Conservation (phyloP, 1,140 invertebrate species). For the Mercenaria mercenaria region DNA sequence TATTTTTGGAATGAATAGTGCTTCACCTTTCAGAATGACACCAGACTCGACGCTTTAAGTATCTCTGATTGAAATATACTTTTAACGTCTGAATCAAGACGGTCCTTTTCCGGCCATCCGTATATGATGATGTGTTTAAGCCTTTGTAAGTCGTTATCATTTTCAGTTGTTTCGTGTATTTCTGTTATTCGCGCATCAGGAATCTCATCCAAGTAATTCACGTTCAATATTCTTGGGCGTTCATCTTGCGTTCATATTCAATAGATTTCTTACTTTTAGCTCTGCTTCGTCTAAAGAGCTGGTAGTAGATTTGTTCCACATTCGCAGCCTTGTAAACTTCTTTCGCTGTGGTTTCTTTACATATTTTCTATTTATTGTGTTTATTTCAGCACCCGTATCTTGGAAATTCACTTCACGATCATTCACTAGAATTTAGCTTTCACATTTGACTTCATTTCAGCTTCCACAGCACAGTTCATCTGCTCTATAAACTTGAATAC, state of each 20-base stretch:
- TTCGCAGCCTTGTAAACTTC: neutral
- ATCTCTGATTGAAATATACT: neutral
- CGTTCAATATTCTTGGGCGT: neutral
- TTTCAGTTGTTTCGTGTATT: constrained; percentile 44
- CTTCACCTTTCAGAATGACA: too few species aligned
- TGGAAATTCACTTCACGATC: constrained; percentile 48
- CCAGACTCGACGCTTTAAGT: constrained; percentile 19
- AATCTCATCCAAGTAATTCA: neutral
- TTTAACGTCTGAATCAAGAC: neutral
- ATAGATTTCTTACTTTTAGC: constrained; percentile 40
- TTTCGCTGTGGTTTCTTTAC: constrained; percentile 5
- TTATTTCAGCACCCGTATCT: constrained; percentile 31
- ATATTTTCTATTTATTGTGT: constrained; percentile 1
- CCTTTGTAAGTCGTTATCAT: neutral
- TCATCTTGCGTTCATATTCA: too few species aligned
- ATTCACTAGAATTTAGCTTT: constrained; percentile 26
- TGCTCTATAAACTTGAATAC: constrained; percentile 42
- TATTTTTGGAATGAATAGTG: too few species aligned
- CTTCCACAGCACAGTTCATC: constrained; percentile 51
- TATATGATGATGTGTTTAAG: neutral
- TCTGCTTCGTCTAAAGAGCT: constrained; percentile 14
- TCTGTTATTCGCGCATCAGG: constrained; percentile 60
- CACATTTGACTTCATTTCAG: neutral
- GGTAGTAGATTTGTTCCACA: constrained; percentile 40
- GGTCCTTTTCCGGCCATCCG: neutral